Base-by-base conservation (phyloP, 2,797 vertebrate genomes). In the Chiroxiphia lanceolata region DNA sequence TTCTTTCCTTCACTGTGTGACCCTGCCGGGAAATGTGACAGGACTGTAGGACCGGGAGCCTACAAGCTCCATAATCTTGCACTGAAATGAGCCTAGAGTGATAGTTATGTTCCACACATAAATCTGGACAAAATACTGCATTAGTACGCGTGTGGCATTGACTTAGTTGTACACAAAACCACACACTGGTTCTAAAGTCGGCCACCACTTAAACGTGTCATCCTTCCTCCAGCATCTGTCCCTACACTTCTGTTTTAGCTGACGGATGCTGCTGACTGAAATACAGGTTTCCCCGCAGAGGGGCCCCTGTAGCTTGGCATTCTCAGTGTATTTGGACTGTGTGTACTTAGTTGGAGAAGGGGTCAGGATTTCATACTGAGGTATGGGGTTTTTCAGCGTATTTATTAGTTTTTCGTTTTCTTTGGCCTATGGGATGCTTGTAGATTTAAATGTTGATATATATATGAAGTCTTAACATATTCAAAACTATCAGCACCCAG, bases 301-400 rank as follows among this genome's bases (percentile, higher is more conserved):
- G 95, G 96, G 94, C 95, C 96, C 89, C 95, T 94, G 92, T 89
- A 97, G 91, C 90, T 96, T 96, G 94, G 94, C 93, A 94, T 93
- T 94, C 92, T 78, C 84, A 65, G 51, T 95, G 93, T 95, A 70
- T 94, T 96, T 94, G 94, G 78, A 79, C 86, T 93, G 83, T 92
- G 89, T 96, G 92, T 96, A 91, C 94, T 97, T 93, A 94, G 92
- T 82, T 96, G 96, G 90, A 96, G 95, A 97, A 96, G 45, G 95
- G 94, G 95, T 96, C 95, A 91, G 96, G 94, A 96, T 96, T 96
- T 96, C 95, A 93, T 88, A 93, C 87, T 65, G 92, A 97, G 95
- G 94, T 96, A 95, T 56, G 95, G 95, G 95, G 92, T 6, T 96
- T 96, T 96, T 95, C 91, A 86, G 92, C 87, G 38, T 91, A 95